These are phyloP conservation scores for Ommatoiulus sabulosus DNA, from an alignment of 2,888 invertebrate genomes.

Conservation along the genomic window DNA sequence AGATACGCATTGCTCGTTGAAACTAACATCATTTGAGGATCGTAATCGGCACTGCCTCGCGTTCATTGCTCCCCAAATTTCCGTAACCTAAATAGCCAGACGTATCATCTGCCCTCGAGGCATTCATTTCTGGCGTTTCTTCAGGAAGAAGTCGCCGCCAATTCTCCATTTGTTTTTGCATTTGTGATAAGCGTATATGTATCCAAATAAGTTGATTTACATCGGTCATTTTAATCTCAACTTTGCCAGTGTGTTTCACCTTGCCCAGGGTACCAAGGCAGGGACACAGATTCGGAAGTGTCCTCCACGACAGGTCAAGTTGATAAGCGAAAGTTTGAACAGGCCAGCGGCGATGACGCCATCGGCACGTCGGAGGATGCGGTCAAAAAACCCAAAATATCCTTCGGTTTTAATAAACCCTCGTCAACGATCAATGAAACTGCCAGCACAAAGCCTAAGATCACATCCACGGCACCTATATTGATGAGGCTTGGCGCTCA, in stretches of 20 bases:
- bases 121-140: no score
- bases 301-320: constrained; percentile 33
- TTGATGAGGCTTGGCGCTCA: constrained; percentile 50
- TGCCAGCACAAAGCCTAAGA: constrained; percentile 39
- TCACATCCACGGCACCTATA: constrained; percentile 21
- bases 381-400: constrained; percentile 52
- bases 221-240: constrained; percentile 56
- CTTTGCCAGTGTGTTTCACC: constrained; percentile 59
- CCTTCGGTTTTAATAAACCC: constrained; percentile 53
- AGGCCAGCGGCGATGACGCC: neutral
- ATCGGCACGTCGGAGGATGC: neutral
- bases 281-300: constrained; percentile 49
- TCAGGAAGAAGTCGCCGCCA: no score
- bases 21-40: neutral
- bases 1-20: neutral
- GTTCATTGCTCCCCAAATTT: neutral
- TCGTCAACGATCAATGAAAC: constrained; percentile 32
- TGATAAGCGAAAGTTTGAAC: constrained; percentile 41
- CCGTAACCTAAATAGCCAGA: neutral
- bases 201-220: neutral
- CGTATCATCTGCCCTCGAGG: neutral
- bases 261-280: constrained; percentile 57
- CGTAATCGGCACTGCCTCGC: neutral
- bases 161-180: neutral
- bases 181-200: neutral